Evolutionary conservation across 2,888 invertebrate species (phyloP).

Genomic region (Agrochola circellaris): DNA sequence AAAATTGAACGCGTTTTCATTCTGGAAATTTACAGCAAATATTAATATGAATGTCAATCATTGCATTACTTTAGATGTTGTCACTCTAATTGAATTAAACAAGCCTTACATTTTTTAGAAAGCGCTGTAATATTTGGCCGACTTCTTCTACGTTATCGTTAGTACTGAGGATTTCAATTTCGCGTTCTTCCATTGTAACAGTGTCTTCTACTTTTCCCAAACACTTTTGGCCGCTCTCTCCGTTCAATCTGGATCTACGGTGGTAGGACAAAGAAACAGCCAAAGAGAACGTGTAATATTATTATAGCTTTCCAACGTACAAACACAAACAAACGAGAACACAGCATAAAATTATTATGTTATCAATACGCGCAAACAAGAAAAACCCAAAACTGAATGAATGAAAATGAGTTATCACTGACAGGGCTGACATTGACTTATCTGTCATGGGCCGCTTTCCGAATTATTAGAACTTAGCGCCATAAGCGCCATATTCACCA

Average conservation of each 20-base stretch:
- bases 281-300: background rate
- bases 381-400: too few species aligned
- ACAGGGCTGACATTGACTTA: background rate
- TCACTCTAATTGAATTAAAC: constrained; percentile 46
- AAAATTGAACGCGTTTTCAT: constrained; percentile 91
- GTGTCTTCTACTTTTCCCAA: background rate
- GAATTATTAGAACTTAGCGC: too few species aligned
- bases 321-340: constrained; percentile 1
- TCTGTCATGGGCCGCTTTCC: too few species aligned
- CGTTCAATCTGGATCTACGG: background rate
- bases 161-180: constrained; percentile 78
- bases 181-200: constrained; percentile 80
- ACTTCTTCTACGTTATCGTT: constrained; percentile 74
- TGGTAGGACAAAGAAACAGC: background rate
- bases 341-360: background rate
- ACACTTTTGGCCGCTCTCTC: background rate
- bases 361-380: background rate
- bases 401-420: constrained; percentile 4
- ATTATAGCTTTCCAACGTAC: background rate
- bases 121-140: constrained; percentile 74
- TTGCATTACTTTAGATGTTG: background rate
- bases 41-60: background rate
- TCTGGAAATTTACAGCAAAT: constrained; percentile 75
- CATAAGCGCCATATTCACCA: too few species aligned
- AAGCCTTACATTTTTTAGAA: constrained; percentile 80